Conservation (phyloP, 2,113 vertebrate genomes). For the Emydocephalus ijimae region DNA sequence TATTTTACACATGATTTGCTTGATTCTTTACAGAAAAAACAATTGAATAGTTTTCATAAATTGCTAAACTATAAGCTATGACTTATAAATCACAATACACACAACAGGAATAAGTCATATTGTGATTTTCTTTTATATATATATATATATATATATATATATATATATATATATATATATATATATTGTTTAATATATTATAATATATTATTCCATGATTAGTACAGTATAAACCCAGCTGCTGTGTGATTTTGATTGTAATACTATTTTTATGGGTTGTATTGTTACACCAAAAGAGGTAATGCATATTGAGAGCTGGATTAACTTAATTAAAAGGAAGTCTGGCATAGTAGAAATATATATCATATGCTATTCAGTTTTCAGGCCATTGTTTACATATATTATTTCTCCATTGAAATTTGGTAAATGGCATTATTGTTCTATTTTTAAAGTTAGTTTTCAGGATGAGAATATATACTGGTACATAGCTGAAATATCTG, state of each 20-base stretch:
- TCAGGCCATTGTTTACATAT: background rate
- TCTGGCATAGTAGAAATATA: background rate
- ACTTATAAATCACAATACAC: background rate
- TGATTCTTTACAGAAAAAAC: background rate
- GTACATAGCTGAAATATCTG: background rate
- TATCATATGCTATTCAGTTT: background rate
- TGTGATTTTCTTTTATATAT: background rate
- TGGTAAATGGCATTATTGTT: too few relatives aligned
- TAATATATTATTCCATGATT: background rate
- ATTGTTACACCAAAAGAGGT: background rate
- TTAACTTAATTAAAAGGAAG: background rate
- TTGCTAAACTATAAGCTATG: background rate
- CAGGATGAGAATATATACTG: background rate
- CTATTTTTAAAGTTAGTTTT: background rate
- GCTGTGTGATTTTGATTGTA: background rate
- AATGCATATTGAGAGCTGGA: background rate
- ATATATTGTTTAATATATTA: background rate
- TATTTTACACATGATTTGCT: background rate
- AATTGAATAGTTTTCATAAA: background rate
- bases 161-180: too few relatives aligned
- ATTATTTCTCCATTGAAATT: background rate
- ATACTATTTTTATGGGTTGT: background rate
- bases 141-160: too few relatives aligned
- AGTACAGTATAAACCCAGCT: background rate
- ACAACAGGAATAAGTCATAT: background rate